Percentiles rank a stretch among this genome's conserved stretches.
These are phyloP conservation scores for Perodicticus potto DNA, from an alignment of 2,797 vertebrate species.

Conservation along the genomic window DNA sequence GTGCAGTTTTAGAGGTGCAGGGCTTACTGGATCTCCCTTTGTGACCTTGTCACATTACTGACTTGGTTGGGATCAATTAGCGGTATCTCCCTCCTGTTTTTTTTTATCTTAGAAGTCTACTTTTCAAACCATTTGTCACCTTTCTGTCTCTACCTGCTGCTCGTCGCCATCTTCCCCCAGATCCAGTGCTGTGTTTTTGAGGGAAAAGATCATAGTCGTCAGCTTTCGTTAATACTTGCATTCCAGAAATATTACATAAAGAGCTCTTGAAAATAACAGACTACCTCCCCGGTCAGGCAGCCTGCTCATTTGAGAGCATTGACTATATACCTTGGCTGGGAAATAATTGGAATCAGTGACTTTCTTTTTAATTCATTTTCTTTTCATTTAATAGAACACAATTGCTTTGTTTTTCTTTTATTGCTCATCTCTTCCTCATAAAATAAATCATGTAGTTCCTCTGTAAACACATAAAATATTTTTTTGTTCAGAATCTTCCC, in stretches of 20 bases:
- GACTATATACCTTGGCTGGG: neutral
- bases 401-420: constrained; percentile 57
- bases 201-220: neutral
- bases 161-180: neutral
- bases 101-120: neutral
- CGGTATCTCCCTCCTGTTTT: neutral
- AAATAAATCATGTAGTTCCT: constrained; percentile 2
- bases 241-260: constrained; percentile 20
- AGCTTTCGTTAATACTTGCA: neutral
- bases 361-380: constrained; percentile 53
- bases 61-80: neutral
- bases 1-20: neutral
- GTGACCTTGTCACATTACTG: neutral
- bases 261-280: neutral
- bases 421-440: constrained; percentile 2
- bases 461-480: neutral
- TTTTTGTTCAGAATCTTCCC: neutral
- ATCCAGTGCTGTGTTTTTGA: neutral
- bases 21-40: neutral
- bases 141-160: neutral
- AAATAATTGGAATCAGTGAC: neutral
- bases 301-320: neutral
- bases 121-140: neutral
- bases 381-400: constrained; percentile 46
- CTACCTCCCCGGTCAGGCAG: neutral